Conservation (phyloP, 2,888 invertebrate genomes). For the Eumacrocentrus americanus region DNA sequence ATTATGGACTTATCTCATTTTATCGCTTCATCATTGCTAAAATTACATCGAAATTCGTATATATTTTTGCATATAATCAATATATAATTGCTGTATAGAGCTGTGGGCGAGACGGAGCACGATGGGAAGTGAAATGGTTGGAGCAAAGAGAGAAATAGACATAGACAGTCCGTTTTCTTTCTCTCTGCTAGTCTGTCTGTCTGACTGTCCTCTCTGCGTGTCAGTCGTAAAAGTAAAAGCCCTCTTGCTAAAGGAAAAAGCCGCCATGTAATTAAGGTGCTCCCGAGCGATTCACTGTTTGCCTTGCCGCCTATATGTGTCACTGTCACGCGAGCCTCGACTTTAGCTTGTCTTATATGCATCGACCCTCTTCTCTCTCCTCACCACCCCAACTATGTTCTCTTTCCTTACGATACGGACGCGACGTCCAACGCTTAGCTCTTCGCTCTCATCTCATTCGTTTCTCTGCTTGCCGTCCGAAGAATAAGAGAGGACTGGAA, state of each 20-base stretch:
- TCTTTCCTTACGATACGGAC: constrained; percentile 23
- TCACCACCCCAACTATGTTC: constrained; percentile 27
- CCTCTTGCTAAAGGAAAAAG: constrained; percentile 41
- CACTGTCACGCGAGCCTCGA: constrained; percentile 50
- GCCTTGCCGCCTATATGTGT: constrained; percentile 55
- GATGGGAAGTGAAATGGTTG: not conserved
- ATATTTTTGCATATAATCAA: too few species aligned
- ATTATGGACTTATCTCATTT: too few species aligned
- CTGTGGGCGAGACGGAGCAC: too few species aligned
- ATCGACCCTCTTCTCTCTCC: constrained; percentile 37
- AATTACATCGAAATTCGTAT: too few species aligned
- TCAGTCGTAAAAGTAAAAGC: constrained; percentile 42
- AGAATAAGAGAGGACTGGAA: constrained; percentile 5
- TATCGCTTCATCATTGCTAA: too few species aligned
- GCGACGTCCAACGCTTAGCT: constrained; percentile 1
- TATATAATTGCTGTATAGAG: too few species aligned
- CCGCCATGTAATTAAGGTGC: constrained; percentile 53
- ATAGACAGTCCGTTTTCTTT: not conserved
- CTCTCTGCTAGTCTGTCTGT: constrained; percentile 35
- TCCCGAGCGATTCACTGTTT: constrained; percentile 52
- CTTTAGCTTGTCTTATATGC: constrained; percentile 44
- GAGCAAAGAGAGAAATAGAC: too few species aligned
- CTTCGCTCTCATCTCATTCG: constrained; percentile 21
- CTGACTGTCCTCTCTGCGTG: constrained; percentile 40
- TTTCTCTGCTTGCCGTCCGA: constrained; percentile 9